Evolutionary conservation across 64 coral and sea anemone species (phyloP).

Genomic region (Trachythela sp.): DNA sequence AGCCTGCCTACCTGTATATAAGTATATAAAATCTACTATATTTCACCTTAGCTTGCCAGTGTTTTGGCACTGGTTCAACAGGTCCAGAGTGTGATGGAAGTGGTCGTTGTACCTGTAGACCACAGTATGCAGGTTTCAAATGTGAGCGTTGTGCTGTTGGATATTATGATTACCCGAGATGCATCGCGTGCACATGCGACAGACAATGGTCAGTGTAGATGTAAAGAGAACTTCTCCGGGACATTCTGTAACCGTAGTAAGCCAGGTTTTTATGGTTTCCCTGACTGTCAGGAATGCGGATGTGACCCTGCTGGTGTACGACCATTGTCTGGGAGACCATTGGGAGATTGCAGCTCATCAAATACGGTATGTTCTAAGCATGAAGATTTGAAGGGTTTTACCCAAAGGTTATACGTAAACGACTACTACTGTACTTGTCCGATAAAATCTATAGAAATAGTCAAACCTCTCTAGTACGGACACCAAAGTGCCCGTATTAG

Average conservation of each 20-base stretch:
- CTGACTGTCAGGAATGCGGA: slow-evolving; percentile 63
- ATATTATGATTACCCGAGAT: slow-evolving; percentile 79
- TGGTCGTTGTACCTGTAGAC: slow-evolving; percentile 63
- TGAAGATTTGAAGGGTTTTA: too few relatives aligned
- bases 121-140: slow-evolving; percentile 69
- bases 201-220: slow-evolving; percentile 67
- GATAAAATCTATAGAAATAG: too few relatives aligned
- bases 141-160: slow-evolving; percentile 64
- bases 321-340: slow-evolving; percentile 56
- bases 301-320: slow-evolving; percentile 85
- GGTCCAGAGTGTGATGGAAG: slow-evolving; percentile 41
- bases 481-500: too few relatives aligned
- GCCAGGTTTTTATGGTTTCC: slow-evolving; percentile 78
- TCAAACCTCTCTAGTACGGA: too few relatives aligned
- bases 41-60: slow-evolving; percentile 59
- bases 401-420: too few relatives aligned
- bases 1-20: too few relatives aligned
- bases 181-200: slow-evolving; percentile 75
- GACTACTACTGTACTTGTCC: too few relatives aligned
- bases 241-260: slow-evolving; percentile 78
- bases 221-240: slow-evolving; percentile 65
- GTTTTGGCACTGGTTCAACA: slow-evolving; percentile 52
- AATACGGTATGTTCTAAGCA: slow-evolving; percentile 57
- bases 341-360: slow-evolving; percentile 80
- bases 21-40: neutral